Conservation (phyloP, 2,888 invertebrate genomes). For the Vanessa cardui region DNA sequence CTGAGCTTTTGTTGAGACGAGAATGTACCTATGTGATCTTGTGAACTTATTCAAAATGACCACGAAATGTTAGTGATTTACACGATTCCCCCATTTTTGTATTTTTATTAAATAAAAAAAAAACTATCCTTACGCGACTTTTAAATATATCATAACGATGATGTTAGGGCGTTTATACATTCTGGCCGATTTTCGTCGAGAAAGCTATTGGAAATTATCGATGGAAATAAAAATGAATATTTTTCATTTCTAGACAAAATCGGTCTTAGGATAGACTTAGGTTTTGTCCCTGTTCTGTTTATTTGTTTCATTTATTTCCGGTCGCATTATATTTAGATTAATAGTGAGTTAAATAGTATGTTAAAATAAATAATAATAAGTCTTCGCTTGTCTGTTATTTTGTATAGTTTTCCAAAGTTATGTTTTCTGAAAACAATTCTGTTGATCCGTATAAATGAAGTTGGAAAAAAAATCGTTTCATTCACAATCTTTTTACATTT, state of each 20-base stretch:
- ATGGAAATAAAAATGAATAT: neutral
- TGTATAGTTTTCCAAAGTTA: conserved; percentile 41
- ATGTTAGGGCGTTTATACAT: conserved; percentile 34
- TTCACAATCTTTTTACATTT: conserved; percentile 17
- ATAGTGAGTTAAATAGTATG: conserved; percentile 51
- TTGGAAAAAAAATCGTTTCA: conserved; percentile 34
- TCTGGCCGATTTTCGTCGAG: conserved; percentile 26
- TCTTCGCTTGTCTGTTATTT: conserved; percentile 56
- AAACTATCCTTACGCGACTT: conserved; percentile 53
- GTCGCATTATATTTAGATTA: conserved; percentile 52
- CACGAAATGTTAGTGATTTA: conserved; percentile 72
- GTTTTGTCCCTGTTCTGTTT: conserved; percentile 45
- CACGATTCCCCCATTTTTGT: conserved; percentile 56
- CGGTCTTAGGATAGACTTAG: conserved; percentile 28
- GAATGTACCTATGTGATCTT: conserved; percentile 55
- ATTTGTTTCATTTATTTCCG: conserved; percentile 39
- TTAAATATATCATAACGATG: conserved; percentile 54
- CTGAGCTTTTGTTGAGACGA: conserved; percentile 58
- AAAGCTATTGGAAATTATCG: conserved; percentile 2
- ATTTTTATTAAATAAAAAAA: conserved; percentile 53
- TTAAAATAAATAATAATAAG: conserved; percentile 54
- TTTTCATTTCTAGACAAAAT: conserved; percentile 12
- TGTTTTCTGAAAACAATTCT: conserved; percentile 47
- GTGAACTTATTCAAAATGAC: conserved; percentile 63
- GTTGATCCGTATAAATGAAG: conserved; percentile 36